Evolutionary conservation across 2,797 vertebrate genomes (phyloP).

Genomic region (Garrulus glandarius): DNA sequence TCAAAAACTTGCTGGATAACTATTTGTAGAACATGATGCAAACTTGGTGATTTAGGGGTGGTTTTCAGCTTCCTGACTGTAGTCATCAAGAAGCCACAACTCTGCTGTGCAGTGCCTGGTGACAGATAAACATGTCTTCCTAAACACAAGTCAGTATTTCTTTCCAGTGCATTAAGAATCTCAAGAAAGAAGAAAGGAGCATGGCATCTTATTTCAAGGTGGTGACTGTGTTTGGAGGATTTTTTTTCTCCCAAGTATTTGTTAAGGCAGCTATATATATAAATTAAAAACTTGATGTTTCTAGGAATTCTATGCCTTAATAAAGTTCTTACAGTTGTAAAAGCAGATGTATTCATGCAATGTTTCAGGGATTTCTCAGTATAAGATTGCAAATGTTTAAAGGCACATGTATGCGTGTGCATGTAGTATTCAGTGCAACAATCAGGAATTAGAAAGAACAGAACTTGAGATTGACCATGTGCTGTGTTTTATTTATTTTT

Average conservation of each 20-base stretch:
- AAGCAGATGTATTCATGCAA: not conserved
- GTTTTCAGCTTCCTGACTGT: slow-evolving; percentile 58
- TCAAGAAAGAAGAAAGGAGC: not conserved
- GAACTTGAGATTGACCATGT: not conserved
- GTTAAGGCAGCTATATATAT: not conserved
- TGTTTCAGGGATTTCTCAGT: not conserved
- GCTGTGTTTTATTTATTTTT: not conserved
- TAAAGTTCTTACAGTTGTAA: not conserved
- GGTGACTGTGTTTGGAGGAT: fast-evolving
- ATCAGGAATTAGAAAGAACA: not conserved
- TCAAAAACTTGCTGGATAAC: slow-evolving; percentile 29
- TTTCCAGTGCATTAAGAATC: not conserved
- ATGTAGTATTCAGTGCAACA: not conserved
- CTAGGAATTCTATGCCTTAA: not conserved
- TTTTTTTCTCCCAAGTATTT: not conserved
- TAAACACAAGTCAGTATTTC: slow-evolving; percentile 24
- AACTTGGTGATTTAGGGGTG: slow-evolving; percentile 35
- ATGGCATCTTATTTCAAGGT: not conserved
- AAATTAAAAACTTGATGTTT: not conserved
- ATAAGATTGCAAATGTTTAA: not conserved
- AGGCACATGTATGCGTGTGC: not conserved
- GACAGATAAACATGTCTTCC: slow-evolving; percentile 24
- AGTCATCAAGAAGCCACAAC: slow-evolving; percentile 31
- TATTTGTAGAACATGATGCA: slow-evolving; percentile 63
- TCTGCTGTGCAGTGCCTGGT: slow-evolving; percentile 20